Percentiles rank a stretch among this genome's conserved stretches.
These are phyloP conservation scores for Crypturellus undulatus DNA, from an alignment of 2,113 vertebrate species.

Conservation along the genomic window DNA sequence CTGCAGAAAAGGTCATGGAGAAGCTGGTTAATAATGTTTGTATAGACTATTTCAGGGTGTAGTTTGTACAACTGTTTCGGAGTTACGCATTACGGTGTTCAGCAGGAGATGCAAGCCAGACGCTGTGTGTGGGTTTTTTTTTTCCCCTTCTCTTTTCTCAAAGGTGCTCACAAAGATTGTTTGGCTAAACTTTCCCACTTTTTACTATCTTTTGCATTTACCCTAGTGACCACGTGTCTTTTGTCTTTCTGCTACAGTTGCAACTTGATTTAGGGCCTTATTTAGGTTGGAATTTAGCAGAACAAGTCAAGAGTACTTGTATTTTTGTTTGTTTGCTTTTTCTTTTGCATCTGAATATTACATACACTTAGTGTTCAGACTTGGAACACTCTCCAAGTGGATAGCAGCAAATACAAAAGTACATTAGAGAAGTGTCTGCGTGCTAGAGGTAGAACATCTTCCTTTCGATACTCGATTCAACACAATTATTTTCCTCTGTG, in stretches of 20 bases:
- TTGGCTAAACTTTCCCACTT: background rate
- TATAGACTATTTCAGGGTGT: background rate
- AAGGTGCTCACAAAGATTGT: background rate
- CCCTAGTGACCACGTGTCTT: background rate
- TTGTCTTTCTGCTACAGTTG: background rate
- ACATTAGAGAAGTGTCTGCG: background rate
- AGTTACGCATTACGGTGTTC: background rate
- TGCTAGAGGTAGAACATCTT: background rate
- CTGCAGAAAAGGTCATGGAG: constrained; percentile 59
- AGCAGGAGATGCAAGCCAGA: background rate
- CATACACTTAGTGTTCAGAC: constrained; percentile 11
- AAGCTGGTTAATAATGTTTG: constrained; percentile 43
- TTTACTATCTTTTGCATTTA: background rate
- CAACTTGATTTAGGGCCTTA: constrained; percentile 35
- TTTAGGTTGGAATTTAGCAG: constrained; percentile 52
- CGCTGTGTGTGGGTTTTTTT: background rate
- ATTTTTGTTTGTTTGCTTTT: too few relatives aligned
- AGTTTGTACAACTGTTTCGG: constrained; percentile 28
- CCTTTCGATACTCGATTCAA: background rate
- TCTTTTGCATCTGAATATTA: constrained; percentile 45
- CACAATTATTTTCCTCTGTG: background rate
- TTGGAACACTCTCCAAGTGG: constrained; percentile 5
- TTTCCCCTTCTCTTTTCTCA: background rate
- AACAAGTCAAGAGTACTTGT: constrained; percentile 11
- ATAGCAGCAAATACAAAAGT: background rate